Base-by-base conservation (phyloP, 2,113 vertebrate genomes). In the Hemibates koningsi region DNA sequence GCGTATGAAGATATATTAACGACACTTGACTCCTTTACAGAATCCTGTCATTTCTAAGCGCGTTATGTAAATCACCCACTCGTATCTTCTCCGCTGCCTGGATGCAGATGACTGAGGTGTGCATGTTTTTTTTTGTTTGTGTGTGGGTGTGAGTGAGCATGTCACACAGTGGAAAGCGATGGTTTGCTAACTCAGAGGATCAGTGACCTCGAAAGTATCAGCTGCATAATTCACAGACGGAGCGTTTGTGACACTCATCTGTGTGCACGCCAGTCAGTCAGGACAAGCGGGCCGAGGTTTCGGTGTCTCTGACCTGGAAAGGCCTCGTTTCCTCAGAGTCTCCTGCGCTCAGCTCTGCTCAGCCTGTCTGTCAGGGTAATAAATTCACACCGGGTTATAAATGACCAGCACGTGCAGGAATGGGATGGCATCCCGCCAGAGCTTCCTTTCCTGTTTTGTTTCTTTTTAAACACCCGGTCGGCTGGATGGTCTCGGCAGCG, bases 271-370 rank as follows among this genome's bases (percentile, higher is more conserved):
- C 91, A 86, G 63, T 92, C 89, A 88, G 90, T 81, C 82, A 82
- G 76, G 82, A 53, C 71, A 43, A 66, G 68, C 3, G 81, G 7
- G 34, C 17, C 3, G 16, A 84, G 90, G 86, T 87, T 81, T 82
- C 9, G 38, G 79, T 81, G 87, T 86, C 83, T 93, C 81, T 93
- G 93, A 95, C 91, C 94, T 93, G 89, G 84, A 94, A 87, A 27
- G 81, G 88, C 87, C 90, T 24, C 1, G 78, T 19, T 88, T 78
- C 68, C 52, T 85, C 50, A 9, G 85, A 82, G 61, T 73, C 88
- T 16, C 16, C 66, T 10, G 54, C 3, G 79, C 84, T 87, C 80
- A 2, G 68, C 61, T 86, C 81, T 6, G 81, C 59, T 53, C 83
- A 21, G 79, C 80, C 80, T 52, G 80, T 66, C 88, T 81, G 86